Evolutionary conservation across 2,113 vertebrate genomes (phyloP).

Genomic region (Barbus barbus): DNA sequence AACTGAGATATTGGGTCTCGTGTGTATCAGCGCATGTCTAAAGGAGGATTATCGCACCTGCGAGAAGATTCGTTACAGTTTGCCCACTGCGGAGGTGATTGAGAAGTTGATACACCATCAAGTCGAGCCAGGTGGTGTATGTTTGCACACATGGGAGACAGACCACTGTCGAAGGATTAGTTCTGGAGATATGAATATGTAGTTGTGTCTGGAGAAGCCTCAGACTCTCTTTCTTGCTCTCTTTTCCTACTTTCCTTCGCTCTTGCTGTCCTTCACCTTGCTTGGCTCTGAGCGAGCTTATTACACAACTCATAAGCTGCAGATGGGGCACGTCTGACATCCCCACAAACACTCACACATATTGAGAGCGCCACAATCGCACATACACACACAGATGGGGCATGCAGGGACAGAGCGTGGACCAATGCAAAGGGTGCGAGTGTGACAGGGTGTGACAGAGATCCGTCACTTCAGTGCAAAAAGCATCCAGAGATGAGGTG

Average conservation of each 20-base stretch:
- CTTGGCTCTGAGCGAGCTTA: conserved; percentile 19
- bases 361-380: neutral
- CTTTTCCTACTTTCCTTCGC: neutral
- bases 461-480: conserved; percentile 52
- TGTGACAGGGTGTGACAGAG: conserved; percentile 53
- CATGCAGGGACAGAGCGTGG: conserved; percentile 46
- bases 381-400: conserved; percentile 29
- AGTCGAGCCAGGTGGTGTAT: neutral
- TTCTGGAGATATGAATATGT: conserved; percentile 13
- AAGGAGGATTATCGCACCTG: conserved; percentile 18
- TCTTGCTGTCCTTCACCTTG: conserved; percentile 29
- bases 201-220: neutral
- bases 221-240: neutral
- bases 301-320: conserved; percentile 38
- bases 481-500: conserved; percentile 52
- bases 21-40: conserved; percentile 16
- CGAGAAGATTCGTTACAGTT: neutral
- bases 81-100: neutral
- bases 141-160: conserved; percentile 5
- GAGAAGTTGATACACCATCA: conserved; percentile 1
- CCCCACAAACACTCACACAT: conserved; percentile 25
- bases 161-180: neutral
- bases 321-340: conserved; percentile 16
- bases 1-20: neutral
- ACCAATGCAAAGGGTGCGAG: conserved; percentile 40